Conservation (phyloP, 2,113 vertebrate species). For the Megaceryle torquata region DNA sequence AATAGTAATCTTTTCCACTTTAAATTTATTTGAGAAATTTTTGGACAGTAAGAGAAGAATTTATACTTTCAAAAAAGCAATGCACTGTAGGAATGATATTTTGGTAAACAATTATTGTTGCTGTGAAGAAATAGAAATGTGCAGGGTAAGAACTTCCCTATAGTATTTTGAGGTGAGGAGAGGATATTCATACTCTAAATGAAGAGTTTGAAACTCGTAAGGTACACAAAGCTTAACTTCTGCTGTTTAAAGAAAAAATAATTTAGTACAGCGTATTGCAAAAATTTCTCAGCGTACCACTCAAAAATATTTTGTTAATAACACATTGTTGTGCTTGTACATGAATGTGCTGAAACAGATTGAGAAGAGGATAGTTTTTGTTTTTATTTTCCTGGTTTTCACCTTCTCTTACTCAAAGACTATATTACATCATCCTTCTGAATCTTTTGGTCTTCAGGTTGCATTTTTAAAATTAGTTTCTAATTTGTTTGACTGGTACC, state of each 20-base stretch:
- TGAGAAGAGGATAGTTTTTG: background rate
- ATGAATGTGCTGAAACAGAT: background rate
- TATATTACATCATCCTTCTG: background rate
- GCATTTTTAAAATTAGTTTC: background rate
- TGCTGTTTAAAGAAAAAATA: background rate
- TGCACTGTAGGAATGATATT: background rate
- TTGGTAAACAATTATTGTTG: background rate
- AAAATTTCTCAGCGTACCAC: background rate
- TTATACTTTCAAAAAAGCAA: background rate
- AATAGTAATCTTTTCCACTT: background rate
- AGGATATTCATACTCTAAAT: background rate
- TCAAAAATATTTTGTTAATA: background rate
- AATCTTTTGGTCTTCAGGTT: background rate
- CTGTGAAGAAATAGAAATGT: background rate
- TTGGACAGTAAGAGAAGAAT: background rate
- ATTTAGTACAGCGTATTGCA: background rate
- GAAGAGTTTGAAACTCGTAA: background rate
- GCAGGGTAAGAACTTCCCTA: background rate
- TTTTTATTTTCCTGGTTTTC: background rate
- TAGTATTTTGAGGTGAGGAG: background rate
- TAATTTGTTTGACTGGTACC: background rate
- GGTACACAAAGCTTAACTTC: background rate
- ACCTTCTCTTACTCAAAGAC: background rate
- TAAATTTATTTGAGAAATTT: background rate
- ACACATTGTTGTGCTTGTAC: accelerated